Evolutionary conservation across 2,113 vertebrate species (phyloP).

Genomic region (Neodontobutis hainanensis): DNA sequence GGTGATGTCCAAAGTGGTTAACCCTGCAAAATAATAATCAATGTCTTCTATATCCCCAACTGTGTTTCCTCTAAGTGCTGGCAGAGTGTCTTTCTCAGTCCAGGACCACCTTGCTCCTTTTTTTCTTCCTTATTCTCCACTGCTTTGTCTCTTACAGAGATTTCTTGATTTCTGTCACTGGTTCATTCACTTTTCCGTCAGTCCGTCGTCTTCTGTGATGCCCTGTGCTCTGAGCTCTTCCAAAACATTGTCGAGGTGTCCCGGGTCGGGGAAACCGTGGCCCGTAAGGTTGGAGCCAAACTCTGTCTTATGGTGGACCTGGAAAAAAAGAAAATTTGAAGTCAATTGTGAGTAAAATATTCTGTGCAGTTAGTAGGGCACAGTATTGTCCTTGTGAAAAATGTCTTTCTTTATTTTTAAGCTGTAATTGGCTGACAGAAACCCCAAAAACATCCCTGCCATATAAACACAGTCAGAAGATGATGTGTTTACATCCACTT

Average conservation of each 20-base stretch:
- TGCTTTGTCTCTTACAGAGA: background rate
- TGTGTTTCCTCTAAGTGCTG: conserved; percentile 45
- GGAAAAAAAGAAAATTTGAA: background rate
- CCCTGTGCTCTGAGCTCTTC: conserved; percentile 92
- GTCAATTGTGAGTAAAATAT: no score
- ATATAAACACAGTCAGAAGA: no score
- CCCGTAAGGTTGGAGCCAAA: conserved; percentile 95
- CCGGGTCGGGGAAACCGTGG: conserved; percentile 90
- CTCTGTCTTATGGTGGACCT: conserved; percentile 94
- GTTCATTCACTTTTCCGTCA: conserved; percentile 62
- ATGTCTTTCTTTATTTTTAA: no score
- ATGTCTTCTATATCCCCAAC: conserved; percentile 10
- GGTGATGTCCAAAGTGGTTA: conserved; percentile 21
- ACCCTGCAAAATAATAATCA: conserved; percentile 19
- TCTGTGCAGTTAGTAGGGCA: no score
- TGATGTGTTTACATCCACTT: no score
- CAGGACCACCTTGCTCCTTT: conserved; percentile 17
- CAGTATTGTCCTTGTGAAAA: no score
- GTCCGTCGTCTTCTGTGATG: conserved; percentile 84
- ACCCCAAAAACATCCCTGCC: no score
- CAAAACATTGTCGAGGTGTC: conserved; percentile 82
- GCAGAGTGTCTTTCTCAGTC: conserved; percentile 31
- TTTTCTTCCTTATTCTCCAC: background rate
- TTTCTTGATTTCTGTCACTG: background rate
- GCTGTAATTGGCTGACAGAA: no score